Evolutionary conservation across 2,888 invertebrate genomes (phyloP), one percentile per base, ranked within the genome.

Genomic region (Drosophila fulvimacula): DNA sequence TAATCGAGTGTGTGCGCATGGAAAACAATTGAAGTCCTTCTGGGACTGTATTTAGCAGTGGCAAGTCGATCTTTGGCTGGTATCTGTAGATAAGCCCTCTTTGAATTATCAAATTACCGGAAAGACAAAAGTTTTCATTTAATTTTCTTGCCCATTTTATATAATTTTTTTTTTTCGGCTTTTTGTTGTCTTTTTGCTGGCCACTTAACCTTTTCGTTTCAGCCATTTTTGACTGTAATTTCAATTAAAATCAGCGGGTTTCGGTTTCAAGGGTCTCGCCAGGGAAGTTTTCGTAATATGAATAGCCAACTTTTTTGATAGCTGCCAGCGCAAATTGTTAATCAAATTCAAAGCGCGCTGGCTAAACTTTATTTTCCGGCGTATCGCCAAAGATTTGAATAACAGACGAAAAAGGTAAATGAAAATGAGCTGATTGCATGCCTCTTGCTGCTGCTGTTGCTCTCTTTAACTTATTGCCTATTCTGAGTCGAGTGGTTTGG

Each of bases 211-310:
- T 32, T 61, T 59, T 53, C 48, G 32, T 51, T 68, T 49, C 27
- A 34, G 6, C n/a, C 73, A 61, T 53, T 70, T 70, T 67, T 61
- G 46, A 42, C 61, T 24, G 52, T 64, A 62, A 75, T 83, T 83
- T 80, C 83, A 86, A 86, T 88, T 82, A 86, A 83, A 77, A 73
- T 73, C 61, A 55, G 34, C 34, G 48, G 36, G 42, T 5, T 52
- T 46, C 38, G 17, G 24, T 53, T 56, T 58, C 51, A 61, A 58
- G 57, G 32, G 56, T 27, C 60, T 34, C 32, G 17, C 15, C 24
- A n/a, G 30, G 30, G 30, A 75, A 67, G 65, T 85, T 88, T 48
- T 67, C 69, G 72, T 59, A 67, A 67, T 70, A 71, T 68, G 74
- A 79, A 77, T 69, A 66, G 53, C 57, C 27, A 74, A 67, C 62